These are phyloP conservation scores for Pseudorhombus dupliciocellatus DNA, from an alignment of 2,113 vertebrate genomes.

Conservation along the genomic window DNA sequence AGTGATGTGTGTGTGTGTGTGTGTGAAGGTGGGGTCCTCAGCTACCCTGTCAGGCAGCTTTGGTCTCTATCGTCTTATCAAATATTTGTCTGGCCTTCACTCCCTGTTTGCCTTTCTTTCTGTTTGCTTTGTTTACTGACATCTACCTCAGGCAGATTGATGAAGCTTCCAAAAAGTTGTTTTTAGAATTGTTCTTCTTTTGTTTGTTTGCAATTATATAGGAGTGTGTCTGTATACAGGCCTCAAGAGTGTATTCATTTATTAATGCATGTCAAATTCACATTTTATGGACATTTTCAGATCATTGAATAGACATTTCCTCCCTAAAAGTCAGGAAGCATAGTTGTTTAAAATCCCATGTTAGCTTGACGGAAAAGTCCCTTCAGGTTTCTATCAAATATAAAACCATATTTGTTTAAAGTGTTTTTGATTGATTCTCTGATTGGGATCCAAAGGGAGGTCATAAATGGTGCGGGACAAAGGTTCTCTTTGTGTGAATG, in stretches of 20 bases:
- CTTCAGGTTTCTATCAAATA: slow-evolving; percentile 36
- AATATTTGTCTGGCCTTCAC: slow-evolving; percentile 91
- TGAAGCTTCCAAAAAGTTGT: slow-evolving; percentile 74
- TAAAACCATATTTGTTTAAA: slow-evolving; percentile 68
- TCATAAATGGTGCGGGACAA: slow-evolving; percentile 62
- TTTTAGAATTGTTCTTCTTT: slow-evolving; percentile 36
- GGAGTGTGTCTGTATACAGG: background rate
- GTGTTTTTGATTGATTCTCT: slow-evolving; percentile 74
- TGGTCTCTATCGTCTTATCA: slow-evolving; percentile 83
- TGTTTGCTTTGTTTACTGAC: slow-evolving; percentile 86
- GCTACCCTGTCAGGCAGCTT: slow-evolving; percentile 56
- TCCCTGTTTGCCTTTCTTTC: slow-evolving; percentile 84
- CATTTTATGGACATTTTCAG: background rate
- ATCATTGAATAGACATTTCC: background rate
- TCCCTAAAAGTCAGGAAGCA: background rate
- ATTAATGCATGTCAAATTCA: slow-evolving; percentile 3
- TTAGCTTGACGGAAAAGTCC: slow-evolving; percentile 13
- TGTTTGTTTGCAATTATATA: background rate
- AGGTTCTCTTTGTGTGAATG: slow-evolving; percentile 67
- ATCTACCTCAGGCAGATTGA: slow-evolving; percentile 70
- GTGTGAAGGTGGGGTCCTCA: slow-evolving; percentile 39
- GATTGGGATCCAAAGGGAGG: slow-evolving; percentile 61
- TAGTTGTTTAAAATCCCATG: slow-evolving; percentile 7
- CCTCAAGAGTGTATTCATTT: background rate
- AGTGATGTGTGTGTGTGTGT: slow-evolving; percentile 34